phyloP scores from a whole-genome alignment of 2,113 vertebrate genomes.

The Physeter macrocephalus region DNA sequence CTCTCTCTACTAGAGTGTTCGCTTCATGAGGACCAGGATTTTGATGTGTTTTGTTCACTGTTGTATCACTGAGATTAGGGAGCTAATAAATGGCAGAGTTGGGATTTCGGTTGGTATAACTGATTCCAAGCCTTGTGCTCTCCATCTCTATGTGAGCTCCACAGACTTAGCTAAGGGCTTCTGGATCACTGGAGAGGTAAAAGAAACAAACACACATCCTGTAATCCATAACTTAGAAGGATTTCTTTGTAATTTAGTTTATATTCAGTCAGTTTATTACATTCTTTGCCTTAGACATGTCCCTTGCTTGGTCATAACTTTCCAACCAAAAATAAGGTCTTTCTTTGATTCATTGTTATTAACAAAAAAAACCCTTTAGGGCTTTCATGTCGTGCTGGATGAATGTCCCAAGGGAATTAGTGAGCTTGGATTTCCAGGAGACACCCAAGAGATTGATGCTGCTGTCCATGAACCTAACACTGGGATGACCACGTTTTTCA shows the following conservation, averaged over 20 bases:
- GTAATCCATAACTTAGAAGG: neutral
- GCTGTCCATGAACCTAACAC: slow-evolving; percentile 49
- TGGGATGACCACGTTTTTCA: slow-evolving; percentile 73
- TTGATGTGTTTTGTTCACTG: neutral
- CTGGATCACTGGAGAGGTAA: neutral
- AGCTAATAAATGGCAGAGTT: neutral
- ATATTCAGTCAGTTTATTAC: neutral
- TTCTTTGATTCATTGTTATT: neutral
- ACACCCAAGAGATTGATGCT: slow-evolving; percentile 61
- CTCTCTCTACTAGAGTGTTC: neutral
- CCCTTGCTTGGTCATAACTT: neutral
- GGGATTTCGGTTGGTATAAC: neutral
- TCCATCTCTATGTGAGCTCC: neutral
- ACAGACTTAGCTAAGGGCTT: neutral
- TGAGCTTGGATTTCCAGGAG: slow-evolving; percentile 71
- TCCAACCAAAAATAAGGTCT: neutral
- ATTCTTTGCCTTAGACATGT: neutral
- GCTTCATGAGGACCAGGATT: neutral
- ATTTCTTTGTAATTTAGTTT: neutral
- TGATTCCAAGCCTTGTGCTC: neutral
- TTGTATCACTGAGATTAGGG: neutral
- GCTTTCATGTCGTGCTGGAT: slow-evolving; percentile 67
- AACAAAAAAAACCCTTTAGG: slow-evolving; percentile 75
- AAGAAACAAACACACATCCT: neutral
- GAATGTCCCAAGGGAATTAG: slow-evolving; percentile 74